A percentile compares a stretch with the other conserved stretches of the same genome.
These are phyloP conservation scores for Leptinotarsa peninsularis DNA, from an alignment of 2,888 invertebrate species.

Conservation along the genomic window DNA sequence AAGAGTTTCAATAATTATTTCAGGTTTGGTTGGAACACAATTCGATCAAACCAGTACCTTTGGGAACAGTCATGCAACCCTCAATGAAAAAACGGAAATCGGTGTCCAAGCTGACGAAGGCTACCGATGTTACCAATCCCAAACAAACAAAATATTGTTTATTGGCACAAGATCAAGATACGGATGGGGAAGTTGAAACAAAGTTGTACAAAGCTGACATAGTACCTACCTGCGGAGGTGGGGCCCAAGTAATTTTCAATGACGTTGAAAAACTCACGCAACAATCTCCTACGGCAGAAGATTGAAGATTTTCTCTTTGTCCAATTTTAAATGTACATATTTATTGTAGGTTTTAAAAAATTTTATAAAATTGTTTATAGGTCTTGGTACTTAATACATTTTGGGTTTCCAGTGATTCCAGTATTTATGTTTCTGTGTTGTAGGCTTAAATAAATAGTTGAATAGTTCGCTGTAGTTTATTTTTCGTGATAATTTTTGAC, in stretches of 20 bases:
- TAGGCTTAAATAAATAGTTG: not conserved
- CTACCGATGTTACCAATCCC: constrained; percentile 77
- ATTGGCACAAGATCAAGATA: constrained; percentile 91
- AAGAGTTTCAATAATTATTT: not conserved
- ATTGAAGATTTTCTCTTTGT: not conserved
- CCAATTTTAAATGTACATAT: constrained; percentile 6
- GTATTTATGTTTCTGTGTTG: not conserved
- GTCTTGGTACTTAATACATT: constrained; percentile 9
- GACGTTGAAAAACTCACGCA: constrained; percentile 93
- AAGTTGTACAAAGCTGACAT: constrained; percentile 79
- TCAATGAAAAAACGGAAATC: constrained; percentile 85
- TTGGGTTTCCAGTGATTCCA: not conserved
- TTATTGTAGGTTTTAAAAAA: constrained; percentile 8
- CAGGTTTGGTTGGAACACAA: constrained; percentile 89
- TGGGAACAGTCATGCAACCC: constrained; percentile 91
- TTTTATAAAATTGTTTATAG: not conserved
- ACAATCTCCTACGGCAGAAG: constrained; percentile 74
- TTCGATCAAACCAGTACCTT: constrained; percentile 81
- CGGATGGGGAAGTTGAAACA: constrained; percentile 93
- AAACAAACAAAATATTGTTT: constrained; percentile 88
- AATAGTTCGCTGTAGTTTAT: not conserved
- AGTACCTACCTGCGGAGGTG: constrained; percentile 92
- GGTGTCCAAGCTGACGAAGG: constrained; percentile 72
- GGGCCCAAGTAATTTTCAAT: constrained; percentile 94
- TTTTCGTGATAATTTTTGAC: no score